Conservation (phyloP, 2,888 invertebrate species). For the Brachypterus glaber region DNA sequence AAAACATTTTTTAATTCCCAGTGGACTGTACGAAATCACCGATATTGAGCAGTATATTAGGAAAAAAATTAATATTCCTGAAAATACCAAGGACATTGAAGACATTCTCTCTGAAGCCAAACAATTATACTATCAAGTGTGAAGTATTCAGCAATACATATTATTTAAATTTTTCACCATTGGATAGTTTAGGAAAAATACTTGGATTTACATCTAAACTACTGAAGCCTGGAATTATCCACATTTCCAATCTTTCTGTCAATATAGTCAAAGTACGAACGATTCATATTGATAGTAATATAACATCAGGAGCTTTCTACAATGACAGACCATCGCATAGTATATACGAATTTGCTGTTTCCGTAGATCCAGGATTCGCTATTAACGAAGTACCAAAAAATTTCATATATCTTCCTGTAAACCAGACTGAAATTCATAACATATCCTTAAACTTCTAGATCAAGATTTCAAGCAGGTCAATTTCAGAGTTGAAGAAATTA, state of each 20-base stretch:
- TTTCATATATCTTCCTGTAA: constrained; percentile 32
- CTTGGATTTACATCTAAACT: constrained; percentile 10
- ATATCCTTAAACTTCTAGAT: constrained; percentile 27
- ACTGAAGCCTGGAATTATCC: constrained; percentile 11
- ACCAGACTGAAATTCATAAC: constrained; percentile 22
- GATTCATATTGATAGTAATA: constrained; percentile 24
- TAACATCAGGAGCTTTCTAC: constrained; percentile 27
- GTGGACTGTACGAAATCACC: constrained; percentile 30
- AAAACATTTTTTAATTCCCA: constrained; percentile 22
- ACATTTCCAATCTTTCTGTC: constrained; percentile 19
- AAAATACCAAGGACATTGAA: constrained; percentile 6
- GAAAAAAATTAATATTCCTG: constrained; percentile 4
- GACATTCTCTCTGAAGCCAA: constrained; percentile 17
- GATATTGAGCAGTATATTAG: constrained; percentile 24
- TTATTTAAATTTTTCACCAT: constrained; percentile 12
- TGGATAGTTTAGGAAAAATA: constrained; percentile 12
- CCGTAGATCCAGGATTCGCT: constrained; percentile 31
- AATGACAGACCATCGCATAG: constrained; percentile 28
- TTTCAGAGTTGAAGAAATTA: constrained; percentile 26
- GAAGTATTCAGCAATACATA: constrained; percentile 14
- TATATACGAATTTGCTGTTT: constrained; percentile 32
- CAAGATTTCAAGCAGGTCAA: constrained; percentile 21
- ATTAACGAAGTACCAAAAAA: constrained; percentile 29
- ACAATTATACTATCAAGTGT: constrained; percentile 28
- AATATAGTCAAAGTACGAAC: constrained; percentile 20